phyloP scores from a whole-genome alignment of 1,140 invertebrate species.

The Marisa cornuarietis region DNA sequence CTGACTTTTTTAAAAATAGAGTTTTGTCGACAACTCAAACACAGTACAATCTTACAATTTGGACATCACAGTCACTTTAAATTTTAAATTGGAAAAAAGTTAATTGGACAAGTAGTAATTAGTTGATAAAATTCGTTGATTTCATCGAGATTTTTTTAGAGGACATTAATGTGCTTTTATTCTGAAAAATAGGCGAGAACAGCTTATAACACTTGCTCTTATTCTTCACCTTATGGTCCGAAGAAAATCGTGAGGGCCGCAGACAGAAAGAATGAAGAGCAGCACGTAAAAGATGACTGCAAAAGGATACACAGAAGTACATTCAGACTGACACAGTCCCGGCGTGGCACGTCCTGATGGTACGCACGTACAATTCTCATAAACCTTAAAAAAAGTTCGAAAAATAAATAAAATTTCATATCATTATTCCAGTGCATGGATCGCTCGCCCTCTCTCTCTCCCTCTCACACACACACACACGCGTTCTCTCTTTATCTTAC shows the following conservation, averaged over 20 bases:
- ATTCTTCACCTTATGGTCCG: not conserved
- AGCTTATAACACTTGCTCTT: not conserved
- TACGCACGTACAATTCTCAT: conserved; percentile 10
- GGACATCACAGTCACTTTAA: too few relatives aligned
- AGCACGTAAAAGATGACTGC: not conserved
- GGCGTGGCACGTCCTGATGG: conserved; percentile 5
- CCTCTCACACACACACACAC: not conserved
- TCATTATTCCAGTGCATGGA: not conserved
- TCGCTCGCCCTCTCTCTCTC: too few relatives aligned
- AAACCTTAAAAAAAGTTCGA: conserved; percentile 3
- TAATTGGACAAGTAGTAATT: too few relatives aligned
- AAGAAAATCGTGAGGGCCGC: not conserved
- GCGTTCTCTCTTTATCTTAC: not conserved
- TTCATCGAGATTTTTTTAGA: too few relatives aligned
- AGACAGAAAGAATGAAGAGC: not conserved
- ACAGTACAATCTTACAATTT: too few relatives aligned
- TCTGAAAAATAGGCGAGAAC: too few relatives aligned
- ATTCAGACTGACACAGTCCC: conserved; percentile 4
- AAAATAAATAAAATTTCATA: not conserved
- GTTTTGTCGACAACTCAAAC: too few relatives aligned
- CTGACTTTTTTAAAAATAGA: too few relatives aligned
- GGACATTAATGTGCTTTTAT: too few relatives aligned
- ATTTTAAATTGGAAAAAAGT: too few relatives aligned
- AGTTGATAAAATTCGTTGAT: too few relatives aligned
- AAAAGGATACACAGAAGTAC: conserved; percentile 8